Evolutionary conservation across 2,797 vertebrate genomes (phyloP).

Genomic region (Threskiornis aethiopicus): DNA sequence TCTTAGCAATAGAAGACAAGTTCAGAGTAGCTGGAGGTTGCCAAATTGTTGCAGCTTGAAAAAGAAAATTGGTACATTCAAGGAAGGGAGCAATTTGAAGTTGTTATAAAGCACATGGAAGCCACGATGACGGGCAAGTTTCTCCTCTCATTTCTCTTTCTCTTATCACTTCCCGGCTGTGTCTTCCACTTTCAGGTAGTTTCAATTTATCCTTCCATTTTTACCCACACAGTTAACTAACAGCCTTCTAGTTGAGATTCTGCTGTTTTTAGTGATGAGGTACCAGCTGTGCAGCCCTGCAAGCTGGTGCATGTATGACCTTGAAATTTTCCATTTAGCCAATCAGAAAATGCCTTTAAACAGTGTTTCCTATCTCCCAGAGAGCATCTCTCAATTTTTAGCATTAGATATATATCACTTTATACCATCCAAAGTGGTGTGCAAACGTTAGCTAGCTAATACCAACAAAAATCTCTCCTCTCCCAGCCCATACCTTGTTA

Average conservation of each 20-base stretch:
- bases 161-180: not conserved
- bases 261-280: not conserved
- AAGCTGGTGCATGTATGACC: not conserved
- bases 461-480: not conserved
- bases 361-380: not conserved
- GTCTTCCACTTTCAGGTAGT: conserved; percentile 13
- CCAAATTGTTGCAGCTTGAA: conserved; percentile 14
- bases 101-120: not conserved
- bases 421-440: not conserved
- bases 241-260: not conserved
- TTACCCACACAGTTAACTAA: conserved; percentile 6
- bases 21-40: not conserved
- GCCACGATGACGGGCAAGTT: not conserved
- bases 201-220: conserved; percentile 41
- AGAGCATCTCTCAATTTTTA: not conserved
- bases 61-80: conserved; percentile 25
- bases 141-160: not conserved
- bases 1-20: not conserved
- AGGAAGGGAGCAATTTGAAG: conserved; percentile 26
- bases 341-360: not conserved
- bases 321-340: not conserved
- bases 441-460: not conserved
- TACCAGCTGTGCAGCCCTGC: conserved; percentile 56
- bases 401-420: not conserved
- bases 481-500: not conserved